Conservation (phyloP, 2,888 invertebrate species). For the Parelbella ahira region DNA sequence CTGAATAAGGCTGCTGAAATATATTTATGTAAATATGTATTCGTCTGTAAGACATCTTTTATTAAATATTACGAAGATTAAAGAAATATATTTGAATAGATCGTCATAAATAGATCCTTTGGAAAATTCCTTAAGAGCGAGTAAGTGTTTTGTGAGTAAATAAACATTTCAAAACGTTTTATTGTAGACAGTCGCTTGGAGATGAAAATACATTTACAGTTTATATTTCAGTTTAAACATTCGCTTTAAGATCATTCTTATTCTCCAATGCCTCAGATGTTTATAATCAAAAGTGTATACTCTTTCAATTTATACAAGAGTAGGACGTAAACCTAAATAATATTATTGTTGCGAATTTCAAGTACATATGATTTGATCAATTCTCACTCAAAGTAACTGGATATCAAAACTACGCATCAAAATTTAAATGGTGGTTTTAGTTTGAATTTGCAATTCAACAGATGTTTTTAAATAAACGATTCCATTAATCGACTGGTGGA, state of each 20-base stretch:
- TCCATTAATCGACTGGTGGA: too few relatives aligned
- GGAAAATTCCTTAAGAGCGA: conserved; percentile 42
- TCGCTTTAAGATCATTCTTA: conserved; percentile 16
- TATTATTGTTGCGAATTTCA: too few relatives aligned
- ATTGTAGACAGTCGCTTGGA: conserved; percentile 38
- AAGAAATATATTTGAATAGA: conserved; percentile 50
- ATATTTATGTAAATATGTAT: not conserved
- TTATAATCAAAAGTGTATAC: conserved; percentile 4
- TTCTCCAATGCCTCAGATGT: conserved; percentile 8
- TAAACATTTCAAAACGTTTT: conserved; percentile 41
- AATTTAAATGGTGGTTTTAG: too few relatives aligned
- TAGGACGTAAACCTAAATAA: too few relatives aligned
- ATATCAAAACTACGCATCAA: too few relatives aligned
- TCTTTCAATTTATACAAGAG: too few relatives aligned
- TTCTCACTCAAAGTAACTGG: too few relatives aligned
- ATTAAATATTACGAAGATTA: conserved; percentile 44
- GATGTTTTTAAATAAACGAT: too few relatives aligned
- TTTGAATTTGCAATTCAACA: not conserved
- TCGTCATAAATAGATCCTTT: conserved; percentile 51
- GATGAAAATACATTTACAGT: conserved; percentile 34
- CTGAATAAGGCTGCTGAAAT: not conserved
- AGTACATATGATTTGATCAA: too few relatives aligned
- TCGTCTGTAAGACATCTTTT: conserved; percentile 9
- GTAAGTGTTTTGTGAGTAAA: conserved; percentile 34
- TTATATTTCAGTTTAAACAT: conserved; percentile 25